Percentiles rank a stretch among this genome's conserved stretches.
These are phyloP conservation scores for Alauda arvensis DNA, from an alignment of 2,797 vertebrate genomes.

Conservation along the genomic window DNA sequence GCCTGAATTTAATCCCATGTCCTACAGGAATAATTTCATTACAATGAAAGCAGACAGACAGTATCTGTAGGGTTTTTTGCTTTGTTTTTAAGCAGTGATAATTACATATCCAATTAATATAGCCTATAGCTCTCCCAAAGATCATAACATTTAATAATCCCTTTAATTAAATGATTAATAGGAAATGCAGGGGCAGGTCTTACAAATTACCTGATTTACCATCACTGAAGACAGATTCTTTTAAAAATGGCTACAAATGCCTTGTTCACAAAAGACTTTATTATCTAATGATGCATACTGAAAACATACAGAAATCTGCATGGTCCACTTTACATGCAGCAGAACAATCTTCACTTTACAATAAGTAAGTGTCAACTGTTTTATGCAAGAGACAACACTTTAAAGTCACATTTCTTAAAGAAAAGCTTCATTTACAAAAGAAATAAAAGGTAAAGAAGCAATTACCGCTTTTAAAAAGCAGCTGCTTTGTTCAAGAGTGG, in stretches of 20 bases:
- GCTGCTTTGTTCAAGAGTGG: constrained; percentile 91
- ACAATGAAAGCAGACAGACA: constrained; percentile 75
- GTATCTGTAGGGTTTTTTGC: constrained; percentile 60
- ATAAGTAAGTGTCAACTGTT: constrained; percentile 82
- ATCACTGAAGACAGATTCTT: constrained; percentile 77
- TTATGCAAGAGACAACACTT: constrained; percentile 83
- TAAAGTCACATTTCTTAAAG: constrained; percentile 82
- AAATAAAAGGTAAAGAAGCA: constrained; percentile 93
- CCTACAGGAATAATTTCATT: constrained; percentile 78
- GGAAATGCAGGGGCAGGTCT: constrained; percentile 63
- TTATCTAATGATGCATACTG: constrained; percentile 87
- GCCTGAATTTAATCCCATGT: constrained; percentile 67
- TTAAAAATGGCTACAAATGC: constrained; percentile 85
- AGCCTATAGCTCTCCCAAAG: constrained; percentile 51
- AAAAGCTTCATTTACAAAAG: constrained; percentile 85
- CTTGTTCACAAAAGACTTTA: constrained; percentile 87
- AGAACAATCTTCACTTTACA: constrained; percentile 84
- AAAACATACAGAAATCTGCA: constrained; percentile 86
- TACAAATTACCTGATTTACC: constrained; percentile 77
- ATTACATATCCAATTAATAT: constrained; percentile 57
- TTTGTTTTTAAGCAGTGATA: constrained; percentile 53
- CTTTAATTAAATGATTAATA: constrained; percentile 64
- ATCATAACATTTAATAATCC: constrained; percentile 56
- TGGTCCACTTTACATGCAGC: constrained; percentile 84
- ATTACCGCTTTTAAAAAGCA: constrained; percentile 95